A percentile compares a stretch with the other conserved stretches of the same genome.
These are phyloP conservation scores for Nanger granti DNA, from an alignment of 2,113 vertebrate species.

Conservation along the genomic window DNA sequence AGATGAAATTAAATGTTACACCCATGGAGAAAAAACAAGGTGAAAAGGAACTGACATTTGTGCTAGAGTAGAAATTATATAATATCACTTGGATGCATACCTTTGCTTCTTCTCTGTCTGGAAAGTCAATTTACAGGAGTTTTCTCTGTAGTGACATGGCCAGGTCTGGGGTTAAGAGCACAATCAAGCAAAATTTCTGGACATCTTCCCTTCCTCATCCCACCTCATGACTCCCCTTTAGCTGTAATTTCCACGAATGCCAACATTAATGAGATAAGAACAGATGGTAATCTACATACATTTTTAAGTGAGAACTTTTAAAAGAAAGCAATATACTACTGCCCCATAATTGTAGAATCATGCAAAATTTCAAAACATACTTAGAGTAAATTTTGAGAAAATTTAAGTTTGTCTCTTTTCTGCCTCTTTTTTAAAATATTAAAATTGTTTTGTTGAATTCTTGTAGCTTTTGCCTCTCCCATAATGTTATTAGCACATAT, in stretches of 20 bases:
- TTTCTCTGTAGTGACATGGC: background rate
- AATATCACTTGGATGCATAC: rapidly evolving
- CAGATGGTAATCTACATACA: background rate
- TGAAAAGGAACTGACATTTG: background rate
- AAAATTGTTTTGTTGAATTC: background rate
- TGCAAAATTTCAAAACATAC: background rate
- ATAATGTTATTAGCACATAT: background rate
- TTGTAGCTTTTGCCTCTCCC: background rate
- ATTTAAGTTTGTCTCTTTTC: background rate
- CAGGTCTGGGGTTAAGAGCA: background rate
- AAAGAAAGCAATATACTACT: background rate
- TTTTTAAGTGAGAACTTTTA: background rate
- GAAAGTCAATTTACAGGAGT: background rate
- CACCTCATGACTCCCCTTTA: background rate
- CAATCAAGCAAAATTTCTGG: background rate
- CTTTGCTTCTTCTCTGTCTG: background rate
- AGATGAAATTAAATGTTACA: background rate
- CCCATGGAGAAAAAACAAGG: background rate
- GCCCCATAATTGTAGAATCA: rapidly evolving
- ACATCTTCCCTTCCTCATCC: no score
- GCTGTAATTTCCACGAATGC: background rate
- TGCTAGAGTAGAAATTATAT: background rate
- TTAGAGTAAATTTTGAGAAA: background rate
- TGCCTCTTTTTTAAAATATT: background rate
- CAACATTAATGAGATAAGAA: background rate